Base-by-base conservation (phyloP, 2,888 invertebrate species). In the Diarsia rubi region DNA sequence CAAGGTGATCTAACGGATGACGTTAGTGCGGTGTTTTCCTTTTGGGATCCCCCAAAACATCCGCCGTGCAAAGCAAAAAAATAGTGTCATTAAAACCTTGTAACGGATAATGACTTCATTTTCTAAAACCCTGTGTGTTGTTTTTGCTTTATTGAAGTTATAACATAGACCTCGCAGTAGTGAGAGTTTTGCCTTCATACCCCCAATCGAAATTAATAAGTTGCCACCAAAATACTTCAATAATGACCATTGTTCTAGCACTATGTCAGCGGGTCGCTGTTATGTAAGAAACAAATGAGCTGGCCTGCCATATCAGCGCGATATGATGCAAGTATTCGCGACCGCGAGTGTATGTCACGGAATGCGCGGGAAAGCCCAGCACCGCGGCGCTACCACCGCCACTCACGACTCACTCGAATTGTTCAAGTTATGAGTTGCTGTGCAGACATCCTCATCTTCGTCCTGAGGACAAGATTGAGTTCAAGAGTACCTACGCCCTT, bases 321-420 rank as follows among this genome's bases (percentile, higher is more conserved):
- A n/a, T 44, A 44, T 71, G 31, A 52, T 70, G 59, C 69, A 65
- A 78, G 66, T 75, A 73, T 68, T 71, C 24, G 59, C 49, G 74
- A 59, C 66, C 71, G 68, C 78, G 59, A 82, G 75, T 84, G 85
- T 81, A 82, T 47, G 45, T 49, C 31, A 65, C 49, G 75, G 78
- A 79, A 79, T 79, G 83, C 60, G 57, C 69, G 82, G 86, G 81
- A 84, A 86, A 86, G 74, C 81, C 86, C 85, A 83, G 63, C 12
- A 60, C 60, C n/a, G 19, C 31, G 21, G 24, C 31, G n/a, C 47
- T 73, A 82, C 75, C 49, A 63, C 11, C 21, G 68, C 3, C 19
- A 69, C 69, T 80, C 74, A 59, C 64, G 9, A 24, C 16, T 5
- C 24, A 42, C 47, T 82, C 78, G 59, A 64, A 31, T 45, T 19